A percentile compares a stretch with the other conserved stretches of the same genome.
These are phyloP conservation scores for Aphelocoma californica DNA, from an alignment of 2,797 vertebrate species.

Conservation along the genomic window DNA sequence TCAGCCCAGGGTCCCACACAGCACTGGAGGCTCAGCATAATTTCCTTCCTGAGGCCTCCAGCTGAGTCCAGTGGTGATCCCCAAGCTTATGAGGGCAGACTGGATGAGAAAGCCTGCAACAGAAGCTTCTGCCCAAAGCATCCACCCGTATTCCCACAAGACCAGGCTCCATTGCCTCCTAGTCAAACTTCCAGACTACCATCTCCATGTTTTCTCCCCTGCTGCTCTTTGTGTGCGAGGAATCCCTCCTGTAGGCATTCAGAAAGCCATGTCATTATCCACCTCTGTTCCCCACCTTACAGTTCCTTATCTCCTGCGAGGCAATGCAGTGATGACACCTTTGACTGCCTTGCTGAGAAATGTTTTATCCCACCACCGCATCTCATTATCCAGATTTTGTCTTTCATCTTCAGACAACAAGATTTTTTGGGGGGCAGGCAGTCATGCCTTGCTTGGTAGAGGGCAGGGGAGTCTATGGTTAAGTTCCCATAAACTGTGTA, in stretches of 20 bases:
- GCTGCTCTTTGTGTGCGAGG: background rate
- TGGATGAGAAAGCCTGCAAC: background rate
- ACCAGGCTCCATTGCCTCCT: background rate
- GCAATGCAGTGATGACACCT: background rate
- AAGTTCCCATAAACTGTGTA: background rate
- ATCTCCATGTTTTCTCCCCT: background rate
- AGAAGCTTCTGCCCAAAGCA: background rate
- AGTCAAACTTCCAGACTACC: background rate
- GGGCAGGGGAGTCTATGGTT: background rate
- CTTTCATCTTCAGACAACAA: background rate
- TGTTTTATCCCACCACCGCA: background rate
- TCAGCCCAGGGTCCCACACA: background rate
- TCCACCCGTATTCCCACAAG: background rate
- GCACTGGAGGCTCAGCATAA: background rate
- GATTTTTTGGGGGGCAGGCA: background rate
- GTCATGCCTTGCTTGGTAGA: background rate
- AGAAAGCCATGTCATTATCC: background rate
- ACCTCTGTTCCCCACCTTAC: background rate
- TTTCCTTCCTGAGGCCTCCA: background rate
- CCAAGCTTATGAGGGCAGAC: background rate
- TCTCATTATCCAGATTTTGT: background rate
- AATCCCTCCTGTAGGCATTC: background rate
- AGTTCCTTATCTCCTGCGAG: background rate
- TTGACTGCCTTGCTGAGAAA: background rate
- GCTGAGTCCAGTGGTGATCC: background rate